Conservation (phyloP, 2,113 vertebrate genomes). For the Anarrhichthys ocellatus region DNA sequence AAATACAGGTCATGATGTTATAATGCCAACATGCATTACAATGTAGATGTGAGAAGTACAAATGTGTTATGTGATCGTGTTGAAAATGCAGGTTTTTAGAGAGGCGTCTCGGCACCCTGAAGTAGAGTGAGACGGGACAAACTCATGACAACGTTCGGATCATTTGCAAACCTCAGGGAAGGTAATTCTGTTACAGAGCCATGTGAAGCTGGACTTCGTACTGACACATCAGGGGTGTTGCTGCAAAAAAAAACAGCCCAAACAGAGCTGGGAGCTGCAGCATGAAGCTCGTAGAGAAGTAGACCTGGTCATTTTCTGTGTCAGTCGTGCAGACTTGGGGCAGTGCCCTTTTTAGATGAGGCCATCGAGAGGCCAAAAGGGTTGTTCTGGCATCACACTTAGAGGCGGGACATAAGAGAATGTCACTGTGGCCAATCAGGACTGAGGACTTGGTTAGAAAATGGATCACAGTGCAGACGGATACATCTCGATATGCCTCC, state of each 20-base stretch:
- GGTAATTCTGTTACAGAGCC: conserved; percentile 48
- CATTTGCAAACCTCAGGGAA: conserved; percentile 37
- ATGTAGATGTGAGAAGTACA: conserved; percentile 13
- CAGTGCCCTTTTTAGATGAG: conserved; percentile 50
- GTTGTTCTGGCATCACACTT: conserved; percentile 87
- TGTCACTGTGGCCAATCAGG: conserved; percentile 29
- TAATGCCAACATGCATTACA: conserved; percentile 54
- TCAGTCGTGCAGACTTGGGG: conserved; percentile 47
- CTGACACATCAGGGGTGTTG: conserved; percentile 49
- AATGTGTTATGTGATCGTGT: conserved; percentile 6
- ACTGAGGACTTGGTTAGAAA: conserved; percentile 18
- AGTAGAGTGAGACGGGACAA: conserved; percentile 40
- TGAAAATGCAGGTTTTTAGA: conserved; percentile 11
- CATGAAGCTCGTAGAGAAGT: conserved; percentile 40
- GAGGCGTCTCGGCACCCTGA: conserved; percentile 15
- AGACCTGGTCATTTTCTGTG: conserved; percentile 34
- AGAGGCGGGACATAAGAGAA: not conserved
- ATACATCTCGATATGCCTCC: conserved; percentile 48
- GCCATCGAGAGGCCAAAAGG: conserved; percentile 55
- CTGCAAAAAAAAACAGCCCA: conserved; percentile 35
- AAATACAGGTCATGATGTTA: conserved; percentile 28
- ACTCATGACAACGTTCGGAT: conserved; percentile 46
- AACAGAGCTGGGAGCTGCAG: conserved; percentile 50
- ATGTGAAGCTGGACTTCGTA: conserved; percentile 53
- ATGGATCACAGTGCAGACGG: conserved; percentile 87